Evolutionary conservation across 2,113 vertebrate species (phyloP).

Genomic region (Apistogramma diplotaenia): DNA sequence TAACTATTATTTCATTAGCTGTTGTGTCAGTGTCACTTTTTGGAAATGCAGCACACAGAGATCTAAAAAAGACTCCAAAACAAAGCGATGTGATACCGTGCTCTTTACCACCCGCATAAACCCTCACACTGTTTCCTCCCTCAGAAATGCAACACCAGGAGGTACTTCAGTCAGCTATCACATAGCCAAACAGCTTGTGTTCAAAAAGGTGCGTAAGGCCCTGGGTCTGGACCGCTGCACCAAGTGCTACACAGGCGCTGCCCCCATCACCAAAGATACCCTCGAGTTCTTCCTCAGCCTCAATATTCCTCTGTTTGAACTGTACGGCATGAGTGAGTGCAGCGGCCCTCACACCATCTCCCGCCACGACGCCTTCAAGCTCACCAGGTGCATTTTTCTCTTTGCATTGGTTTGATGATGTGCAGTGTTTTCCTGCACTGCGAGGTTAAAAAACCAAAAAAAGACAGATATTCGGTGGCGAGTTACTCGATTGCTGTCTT

Average conservation of each 20-base stretch:
- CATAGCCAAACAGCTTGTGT: conserved; percentile 85
- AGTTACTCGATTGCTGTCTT: neutral
- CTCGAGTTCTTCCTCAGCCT: conserved; percentile 93
- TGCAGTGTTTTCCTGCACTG: accelerated
- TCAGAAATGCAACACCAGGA: conserved; percentile 33
- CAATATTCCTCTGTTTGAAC: conserved; percentile 85
- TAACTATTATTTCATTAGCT: neutral
- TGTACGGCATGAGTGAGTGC: conserved; percentile 93
- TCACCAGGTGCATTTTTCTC: conserved; percentile 80
- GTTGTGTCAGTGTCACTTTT: no score
- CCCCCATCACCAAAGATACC: conserved; percentile 86
- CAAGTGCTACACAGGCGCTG: conserved; percentile 84
- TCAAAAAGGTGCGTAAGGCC: conserved; percentile 82
- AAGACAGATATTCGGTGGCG: accelerated
- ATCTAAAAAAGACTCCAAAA: neutral
- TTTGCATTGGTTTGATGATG: neutral
- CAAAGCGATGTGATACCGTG: no score
- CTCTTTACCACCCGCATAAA: neutral
- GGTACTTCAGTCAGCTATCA: conserved; percentile 76
- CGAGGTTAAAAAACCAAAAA: neutral
- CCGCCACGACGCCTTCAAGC: conserved; percentile 53
- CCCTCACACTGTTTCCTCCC: neutral
- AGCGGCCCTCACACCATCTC: conserved; percentile 85
- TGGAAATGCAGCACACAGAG: neutral
- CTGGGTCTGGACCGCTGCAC: conserved; percentile 88